Percentiles rank a stretch among this genome's conserved stretches.
Conservation (phyloP, 2,888 invertebrate genomes). For the Drosophila neotestacea region DNA sequence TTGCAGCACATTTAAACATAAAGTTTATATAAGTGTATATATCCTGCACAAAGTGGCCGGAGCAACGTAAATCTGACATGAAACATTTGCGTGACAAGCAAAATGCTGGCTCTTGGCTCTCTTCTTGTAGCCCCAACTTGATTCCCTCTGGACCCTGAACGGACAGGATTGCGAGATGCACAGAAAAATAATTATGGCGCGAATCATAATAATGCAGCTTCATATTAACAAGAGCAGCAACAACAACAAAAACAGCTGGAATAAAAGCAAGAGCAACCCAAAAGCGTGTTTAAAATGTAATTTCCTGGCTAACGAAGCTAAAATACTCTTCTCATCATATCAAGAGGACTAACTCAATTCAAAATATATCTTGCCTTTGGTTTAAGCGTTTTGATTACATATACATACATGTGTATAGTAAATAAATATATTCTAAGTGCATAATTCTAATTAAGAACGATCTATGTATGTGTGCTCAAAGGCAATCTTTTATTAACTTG, state of each 20-base stretch:
- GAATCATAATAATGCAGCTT: constrained; percentile 56
- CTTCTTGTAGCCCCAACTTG: constrained; percentile 14
- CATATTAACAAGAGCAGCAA: constrained; percentile 9
- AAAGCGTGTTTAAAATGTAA: background rate
- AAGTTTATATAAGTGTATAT: constrained; percentile 33
- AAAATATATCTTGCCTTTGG: background rate
- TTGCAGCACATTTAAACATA: constrained; percentile 28
- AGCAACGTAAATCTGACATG: constrained; percentile 73
- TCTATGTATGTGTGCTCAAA: too few species aligned
- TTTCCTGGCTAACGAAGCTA: background rate
- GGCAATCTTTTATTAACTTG: too few species aligned
- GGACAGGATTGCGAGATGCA: constrained; percentile 12
- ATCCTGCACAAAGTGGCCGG: constrained; percentile 62
- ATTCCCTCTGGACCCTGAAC: constrained; percentile 12
- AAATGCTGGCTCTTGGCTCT: constrained; percentile 49
- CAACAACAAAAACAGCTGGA: background rate
- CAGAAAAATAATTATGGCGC: constrained; percentile 63
- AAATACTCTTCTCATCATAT: constrained; percentile 25
- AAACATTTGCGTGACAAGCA: constrained; percentile 76
- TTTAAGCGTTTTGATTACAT: too few species aligned
- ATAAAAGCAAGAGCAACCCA: background rate
- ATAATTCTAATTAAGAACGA: background rate
- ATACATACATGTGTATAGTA: too few species aligned
- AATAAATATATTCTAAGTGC: background rate
- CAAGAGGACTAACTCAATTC: background rate